These are phyloP conservation scores for Chloroceryle amazona DNA, from an alignment of 2,797 vertebrate species.

Conservation along the genomic window DNA sequence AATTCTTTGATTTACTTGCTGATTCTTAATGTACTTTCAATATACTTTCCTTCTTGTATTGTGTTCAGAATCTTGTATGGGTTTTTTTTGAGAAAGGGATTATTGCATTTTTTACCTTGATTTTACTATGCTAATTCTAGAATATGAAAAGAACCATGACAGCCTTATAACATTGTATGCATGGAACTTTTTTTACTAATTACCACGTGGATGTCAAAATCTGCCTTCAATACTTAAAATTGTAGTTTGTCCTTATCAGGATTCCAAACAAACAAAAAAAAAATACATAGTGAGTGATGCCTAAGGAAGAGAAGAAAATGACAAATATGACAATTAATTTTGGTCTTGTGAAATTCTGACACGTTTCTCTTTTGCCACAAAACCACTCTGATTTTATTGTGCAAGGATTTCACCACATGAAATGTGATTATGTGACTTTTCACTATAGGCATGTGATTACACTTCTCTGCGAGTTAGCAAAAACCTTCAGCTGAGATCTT, in stretches of 20 bases:
- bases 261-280: neutral
- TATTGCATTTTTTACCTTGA: neutral
- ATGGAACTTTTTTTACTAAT: neutral
- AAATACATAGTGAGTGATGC: neutral
- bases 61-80: neutral
- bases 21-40: neutral
- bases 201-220: neutral
- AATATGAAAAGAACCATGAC: neutral
- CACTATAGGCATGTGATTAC: neutral
- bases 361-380: neutral
- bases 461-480: neutral
- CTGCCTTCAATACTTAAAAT: neutral
- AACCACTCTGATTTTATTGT: neutral
- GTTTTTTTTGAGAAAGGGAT: neutral
- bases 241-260: neutral
- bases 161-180: neutral
- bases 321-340: neutral
- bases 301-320: neutral
- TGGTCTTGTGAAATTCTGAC: neutral
- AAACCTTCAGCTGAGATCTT: neutral
- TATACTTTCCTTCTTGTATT: neutral
- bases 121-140: neutral
- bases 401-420: neutral
- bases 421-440: neutral
- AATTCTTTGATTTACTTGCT: conserved; percentile 7